Base-by-base conservation (phyloP, 2,888 invertebrate species). In the Strigamia maritima region DNA sequence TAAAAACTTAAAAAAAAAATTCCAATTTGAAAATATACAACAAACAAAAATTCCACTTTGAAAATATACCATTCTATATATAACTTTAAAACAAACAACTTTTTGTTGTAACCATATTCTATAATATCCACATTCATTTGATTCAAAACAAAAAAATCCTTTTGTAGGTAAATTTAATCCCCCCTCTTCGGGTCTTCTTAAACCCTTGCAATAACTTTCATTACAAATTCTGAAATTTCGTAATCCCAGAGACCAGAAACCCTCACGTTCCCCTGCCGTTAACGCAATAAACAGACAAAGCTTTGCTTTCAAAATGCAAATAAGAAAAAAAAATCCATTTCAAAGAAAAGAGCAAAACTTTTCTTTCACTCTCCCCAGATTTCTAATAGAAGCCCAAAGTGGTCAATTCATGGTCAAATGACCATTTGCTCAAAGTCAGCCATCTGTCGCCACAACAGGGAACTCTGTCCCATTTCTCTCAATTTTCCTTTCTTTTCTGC, bases 401-500 rank as follows among this genome's bases (percentile, higher is more conserved):
- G 60, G 60, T 60, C 60, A 60, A 60, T 19, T 60, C 60, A 60
- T 60, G 60, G 60, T 60, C 60, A 60, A 60, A 22, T 60, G 60
- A n/a, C 60, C 60, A 19, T 2, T 19, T n/a, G 14, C 10, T 19
- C 60, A 60, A 60, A 60, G 60, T 60, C 49, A 60, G 60, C 60
- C 60, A 60, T 60, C 60, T 60, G 60, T 60, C 19, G 60, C 60
- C 60, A 19, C n/a, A 22, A 60, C 22, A 60, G 60, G 22, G 16
- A 40, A 60, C 22, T 60, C 19, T n/a, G 19, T 60, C 8, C 60
- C 60, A 40, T 40, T 40, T 19, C 19, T 60, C 19, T 60, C 60
- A 4, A 22, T 60, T 60, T 22, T 60, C 60, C 19, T 60, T 60
- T n/a, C 19, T 31, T n/a, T 31, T 31, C 31, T 31, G 31, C 31